Evolutionary conservation across 2,113 vertebrate genomes (phyloP).

Genomic region (Catagonus wagneri): DNA sequence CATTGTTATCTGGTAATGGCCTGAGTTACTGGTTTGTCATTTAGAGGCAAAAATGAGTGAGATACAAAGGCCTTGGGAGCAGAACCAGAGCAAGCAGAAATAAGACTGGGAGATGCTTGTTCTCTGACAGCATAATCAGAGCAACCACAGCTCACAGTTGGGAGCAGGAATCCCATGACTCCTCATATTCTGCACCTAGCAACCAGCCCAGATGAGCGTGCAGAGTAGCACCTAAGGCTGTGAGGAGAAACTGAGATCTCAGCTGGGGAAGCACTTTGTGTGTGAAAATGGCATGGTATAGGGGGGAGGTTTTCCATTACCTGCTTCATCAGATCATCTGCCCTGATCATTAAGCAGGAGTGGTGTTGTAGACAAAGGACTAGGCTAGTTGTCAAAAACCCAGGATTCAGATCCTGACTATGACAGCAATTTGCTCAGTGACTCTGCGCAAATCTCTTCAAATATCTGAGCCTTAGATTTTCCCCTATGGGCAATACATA

Average conservation of each 20-base stretch:
- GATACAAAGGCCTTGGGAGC: neutral
- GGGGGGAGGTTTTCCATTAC: neutral
- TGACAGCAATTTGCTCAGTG: neutral
- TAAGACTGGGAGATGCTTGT: neutral
- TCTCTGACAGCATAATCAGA: neutral
- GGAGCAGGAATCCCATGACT: neutral
- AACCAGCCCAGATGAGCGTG: neutral
- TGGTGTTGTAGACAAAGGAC: neutral
- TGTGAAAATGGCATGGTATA: neutral
- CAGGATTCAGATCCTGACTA: constrained; percentile 7
- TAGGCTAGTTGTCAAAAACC: neutral
- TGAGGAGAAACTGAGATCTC: constrained; percentile 73
- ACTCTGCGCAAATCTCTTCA: constrained; percentile 35
- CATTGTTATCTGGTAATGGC: neutral
- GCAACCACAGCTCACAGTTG: neutral
- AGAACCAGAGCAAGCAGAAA: neutral
- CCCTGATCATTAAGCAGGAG: neutral
- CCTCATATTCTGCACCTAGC: constrained; percentile 38
- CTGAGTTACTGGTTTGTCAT: neutral
- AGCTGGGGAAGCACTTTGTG: constrained; percentile 60
- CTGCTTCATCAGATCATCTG: neutral
- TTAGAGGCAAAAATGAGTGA: neutral
- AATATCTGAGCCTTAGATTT: constrained; percentile 11
- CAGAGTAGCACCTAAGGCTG: constrained; percentile 64
- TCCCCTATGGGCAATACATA: neutral